Evolutionary conservation across 2,113 vertebrate species (phyloP).

Genomic region (Chaetops frenatus): DNA sequence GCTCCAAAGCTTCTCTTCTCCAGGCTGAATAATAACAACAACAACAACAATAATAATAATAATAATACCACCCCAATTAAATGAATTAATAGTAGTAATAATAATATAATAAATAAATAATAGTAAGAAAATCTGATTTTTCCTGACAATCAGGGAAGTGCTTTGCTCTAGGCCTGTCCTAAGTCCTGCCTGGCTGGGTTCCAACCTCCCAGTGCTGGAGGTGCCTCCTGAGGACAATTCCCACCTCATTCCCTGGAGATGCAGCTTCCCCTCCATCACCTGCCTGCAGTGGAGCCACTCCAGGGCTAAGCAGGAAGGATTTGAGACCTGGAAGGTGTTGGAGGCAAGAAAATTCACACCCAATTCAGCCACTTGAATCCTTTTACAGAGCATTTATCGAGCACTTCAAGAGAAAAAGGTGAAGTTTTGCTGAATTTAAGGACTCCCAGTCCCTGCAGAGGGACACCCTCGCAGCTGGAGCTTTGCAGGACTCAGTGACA

Average conservation of each 20-base stretch:
- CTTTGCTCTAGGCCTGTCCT: neutral
- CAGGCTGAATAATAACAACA: neutral
- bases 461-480: neutral
- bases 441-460: neutral
- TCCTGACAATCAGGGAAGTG: neutral
- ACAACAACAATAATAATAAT: neutral
- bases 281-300: accelerated
- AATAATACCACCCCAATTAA: too few species aligned
- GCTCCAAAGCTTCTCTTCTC: neutral
- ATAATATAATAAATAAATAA: neutral
- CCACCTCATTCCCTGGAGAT: neutral
- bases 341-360: neutral
- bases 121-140: neutral
- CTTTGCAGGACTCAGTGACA: neutral
- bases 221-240: neutral
- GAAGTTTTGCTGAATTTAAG: neutral
- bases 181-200: neutral
- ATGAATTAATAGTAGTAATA: too few species aligned
- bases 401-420: neutral
- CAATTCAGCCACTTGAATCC: neutral
- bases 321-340: neutral
- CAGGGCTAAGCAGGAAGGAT: neutral
- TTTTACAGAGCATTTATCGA: neutral
- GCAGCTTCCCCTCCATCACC: neutral
- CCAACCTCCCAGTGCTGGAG: neutral